phyloP scores from a whole-genome alignment of 2,888 invertebrate species.

The Cheilosia vernalis region DNA sequence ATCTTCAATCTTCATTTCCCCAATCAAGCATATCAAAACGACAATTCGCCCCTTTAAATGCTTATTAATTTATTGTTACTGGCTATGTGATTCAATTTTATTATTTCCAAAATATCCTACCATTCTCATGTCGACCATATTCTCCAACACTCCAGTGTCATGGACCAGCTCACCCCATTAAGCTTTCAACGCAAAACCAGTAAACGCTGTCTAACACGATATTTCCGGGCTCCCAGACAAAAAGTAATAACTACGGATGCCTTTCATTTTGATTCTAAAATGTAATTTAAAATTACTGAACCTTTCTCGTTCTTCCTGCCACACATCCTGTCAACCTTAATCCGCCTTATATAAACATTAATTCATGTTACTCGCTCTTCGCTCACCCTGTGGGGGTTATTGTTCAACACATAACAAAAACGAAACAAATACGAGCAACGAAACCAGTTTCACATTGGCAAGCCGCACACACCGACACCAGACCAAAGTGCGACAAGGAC shows the following conservation, averaged over 20 bases:
- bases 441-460: slow-evolving; percentile 62
- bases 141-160: neutral
- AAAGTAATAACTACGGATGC: slow-evolving; percentile 55
- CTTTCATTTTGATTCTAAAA: slow-evolving; percentile 56
- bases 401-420: slow-evolving; percentile 25
- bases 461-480: slow-evolving; percentile 63
- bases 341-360: slow-evolving; percentile 69
- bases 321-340: slow-evolving; percentile 71
- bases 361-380: slow-evolving; percentile 37
- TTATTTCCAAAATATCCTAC: slow-evolving; percentile 24
- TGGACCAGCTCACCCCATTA: neutral
- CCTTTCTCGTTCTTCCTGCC: slow-evolving; percentile 45
- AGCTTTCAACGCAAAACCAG: neutral
- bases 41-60: neutral
- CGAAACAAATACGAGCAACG: slow-evolving; percentile 19
- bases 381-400: slow-evolving; percentile 35
- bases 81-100: neutral
- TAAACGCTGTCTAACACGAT: slow-evolving; percentile 30
- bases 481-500: slow-evolving; percentile 54
- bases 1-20: neutral
- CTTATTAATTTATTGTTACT: slow-evolving; percentile 6
- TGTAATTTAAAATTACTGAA: slow-evolving; percentile 69
- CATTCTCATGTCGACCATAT: slow-evolving; percentile 42
- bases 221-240: neutral
- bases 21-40: neutral